Evolutionary conservation across 1,140 invertebrate species (phyloP).

Genomic region (Lordiphosa mommai): DNA sequence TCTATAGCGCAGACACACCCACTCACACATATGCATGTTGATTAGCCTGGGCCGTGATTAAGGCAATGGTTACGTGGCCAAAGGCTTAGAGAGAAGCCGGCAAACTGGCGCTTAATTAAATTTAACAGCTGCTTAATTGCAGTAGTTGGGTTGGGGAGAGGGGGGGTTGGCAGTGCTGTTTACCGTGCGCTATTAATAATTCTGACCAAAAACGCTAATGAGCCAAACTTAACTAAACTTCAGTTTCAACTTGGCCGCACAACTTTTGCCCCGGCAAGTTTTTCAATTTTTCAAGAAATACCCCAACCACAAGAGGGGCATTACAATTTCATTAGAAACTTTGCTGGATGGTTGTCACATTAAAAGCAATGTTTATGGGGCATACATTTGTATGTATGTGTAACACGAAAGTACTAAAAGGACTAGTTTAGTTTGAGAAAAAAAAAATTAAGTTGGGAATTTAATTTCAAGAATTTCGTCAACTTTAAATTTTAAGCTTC

Average conservation of each 20-base stretch:
- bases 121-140: conserved; percentile 76
- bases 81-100: conserved; percentile 39
- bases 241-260: conserved; percentile 33
- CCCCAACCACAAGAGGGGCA: conserved; percentile 4
- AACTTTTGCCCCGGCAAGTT: conserved; percentile 50
- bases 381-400: background rate
- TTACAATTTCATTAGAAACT: conserved; percentile 12
- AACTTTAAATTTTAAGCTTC: too few relatives aligned
- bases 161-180: background rate
- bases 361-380: too few relatives aligned
- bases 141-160: conserved; percentile 17
- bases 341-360: background rate
- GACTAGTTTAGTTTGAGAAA: too few relatives aligned
- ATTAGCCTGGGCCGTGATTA: conserved; percentile 66
- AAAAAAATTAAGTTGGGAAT: too few relatives aligned
- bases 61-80: conserved; percentile 41
- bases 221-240: conserved; percentile 63
- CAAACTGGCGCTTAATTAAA: conserved; percentile 67
- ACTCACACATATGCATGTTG: conserved; percentile 36
- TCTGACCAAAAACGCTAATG: conserved; percentile 73
- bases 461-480: too few relatives aligned
- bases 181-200: conserved; percentile 56
- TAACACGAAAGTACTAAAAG: too few relatives aligned
- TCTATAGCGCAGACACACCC: conserved; percentile 17
- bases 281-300: conserved; percentile 61